A percentile compares a stretch with the other conserved stretches of the same genome.
These are phyloP conservation scores for Neopelma chrysocephalum DNA, from an alignment of 2,797 vertebrate genomes.

Conservation along the genomic window DNA sequence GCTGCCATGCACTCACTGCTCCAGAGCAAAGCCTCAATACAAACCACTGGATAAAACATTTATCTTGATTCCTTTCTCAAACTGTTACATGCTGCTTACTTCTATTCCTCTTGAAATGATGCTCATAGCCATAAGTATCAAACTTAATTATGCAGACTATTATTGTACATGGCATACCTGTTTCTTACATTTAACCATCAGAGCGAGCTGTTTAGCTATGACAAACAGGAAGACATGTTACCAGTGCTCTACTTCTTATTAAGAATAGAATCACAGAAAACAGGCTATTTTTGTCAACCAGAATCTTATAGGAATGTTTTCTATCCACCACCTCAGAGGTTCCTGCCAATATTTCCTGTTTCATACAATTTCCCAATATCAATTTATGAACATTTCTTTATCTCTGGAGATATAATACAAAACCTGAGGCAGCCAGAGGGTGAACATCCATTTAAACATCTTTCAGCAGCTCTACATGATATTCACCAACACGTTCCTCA, in stretches of 20 bases:
- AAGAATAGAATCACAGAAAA: not conserved
- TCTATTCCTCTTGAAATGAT: not conserved
- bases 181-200: not conserved
- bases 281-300: not conserved
- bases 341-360: not conserved
- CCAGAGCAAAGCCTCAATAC: not conserved
- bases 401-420: not conserved
- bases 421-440: not conserved
- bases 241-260: not conserved
- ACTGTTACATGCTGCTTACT: not conserved
- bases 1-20: not conserved
- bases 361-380: not conserved
- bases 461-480: not conserved
- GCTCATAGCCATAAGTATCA: not conserved
- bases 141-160: not conserved
- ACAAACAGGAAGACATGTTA: not conserved
- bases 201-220: not conserved
- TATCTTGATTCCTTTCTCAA: not conserved
- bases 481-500: not conserved
- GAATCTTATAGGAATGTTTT: not conserved
- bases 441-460: not conserved
- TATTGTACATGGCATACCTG: not conserved
- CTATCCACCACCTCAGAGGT: accelerated
- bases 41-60: not conserved
- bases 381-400: not conserved